Conservation (phyloP, 2,888 invertebrate species). For the Aphidoletes aphidimyza region DNA sequence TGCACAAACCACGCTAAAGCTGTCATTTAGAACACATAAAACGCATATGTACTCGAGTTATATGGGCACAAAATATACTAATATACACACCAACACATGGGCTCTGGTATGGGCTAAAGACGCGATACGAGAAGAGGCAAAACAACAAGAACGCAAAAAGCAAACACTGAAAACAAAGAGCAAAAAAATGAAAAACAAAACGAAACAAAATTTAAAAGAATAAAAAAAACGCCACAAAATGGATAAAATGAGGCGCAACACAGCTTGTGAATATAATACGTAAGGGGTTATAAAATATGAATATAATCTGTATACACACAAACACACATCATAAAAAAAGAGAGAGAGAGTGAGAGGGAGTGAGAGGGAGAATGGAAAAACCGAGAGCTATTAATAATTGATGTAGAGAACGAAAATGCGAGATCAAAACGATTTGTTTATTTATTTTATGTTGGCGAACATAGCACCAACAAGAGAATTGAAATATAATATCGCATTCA, state of each 20-base stretch:
- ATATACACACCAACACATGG: too few species aligned
- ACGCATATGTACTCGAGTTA: not conserved
- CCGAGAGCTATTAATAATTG: conserved; percentile 5
- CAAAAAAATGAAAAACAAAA: not conserved
- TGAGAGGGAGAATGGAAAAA: conserved; percentile 6
- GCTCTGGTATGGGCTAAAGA: too few species aligned
- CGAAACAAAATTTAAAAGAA: not conserved
- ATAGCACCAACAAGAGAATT: too few species aligned
- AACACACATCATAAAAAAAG: conserved; percentile 5
- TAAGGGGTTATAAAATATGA: conserved; percentile 19
- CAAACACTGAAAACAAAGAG: not conserved
- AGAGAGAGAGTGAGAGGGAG: not conserved
- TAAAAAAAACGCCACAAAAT: conserved; percentile 5
- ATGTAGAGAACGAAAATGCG: conserved; percentile 46
- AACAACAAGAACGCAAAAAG: not conserved
- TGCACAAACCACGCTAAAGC: not conserved
- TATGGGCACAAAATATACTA: not conserved
- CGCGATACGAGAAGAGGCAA: not conserved
- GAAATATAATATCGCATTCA: too few species aligned
- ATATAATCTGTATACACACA: conserved; percentile 22
- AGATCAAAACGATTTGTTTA: too few species aligned
- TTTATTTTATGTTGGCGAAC: too few species aligned
- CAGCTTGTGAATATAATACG: conserved; percentile 35
- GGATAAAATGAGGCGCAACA: conserved; percentile 39
- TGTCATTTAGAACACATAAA: conserved; percentile 32